Evolutionary conservation across 2,113 vertebrate genomes (phyloP), one percentile per base, ranked within the genome.

Genomic region (Sinocyclocheilus grahami): DNA sequence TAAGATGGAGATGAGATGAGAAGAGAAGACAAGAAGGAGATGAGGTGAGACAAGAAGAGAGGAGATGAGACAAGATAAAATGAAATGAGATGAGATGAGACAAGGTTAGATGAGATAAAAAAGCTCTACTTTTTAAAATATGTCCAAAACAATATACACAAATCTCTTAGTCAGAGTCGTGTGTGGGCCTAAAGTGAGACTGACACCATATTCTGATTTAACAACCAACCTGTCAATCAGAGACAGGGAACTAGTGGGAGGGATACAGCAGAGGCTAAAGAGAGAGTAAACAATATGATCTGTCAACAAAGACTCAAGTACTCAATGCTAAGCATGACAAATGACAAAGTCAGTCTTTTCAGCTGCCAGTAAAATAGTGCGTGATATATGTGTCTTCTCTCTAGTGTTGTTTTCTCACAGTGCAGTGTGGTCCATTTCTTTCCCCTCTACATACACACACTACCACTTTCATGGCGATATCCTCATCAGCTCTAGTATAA

Each of bases 361-460:
- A 75, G 0, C 5, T 3, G 12, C 33, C 16, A 71, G 16, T 71
- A 16, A 72, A 72, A 42, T 20, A 72, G 18, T 13, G 12, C 1
- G 42, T 27, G 72, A 76, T 14, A 48, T 48, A 12, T 12, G 22
- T 5, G 22, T 48, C n/a, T n/a, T 24, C n/a, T 51, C n/a, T 48
- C 30, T 86, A 1, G 27, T 87, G 51, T 83, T 91, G 90, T 93
- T 93, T 93, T 92, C 89, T 90, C 86, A 83, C 86, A 88, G 84
- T 90, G 89, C 92, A 91, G 91, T 92, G 93, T 84, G 91, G 93
- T 92, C 75, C 3, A 85, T 86, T 86, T 48, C 89, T 86, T 74
- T 78, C 87, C 53, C 11, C 87, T 60, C 86, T 53, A 62, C 86
- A 86, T 85, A 85, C 42, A 67, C 60, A 3, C 24, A 9, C 0